phyloP scores from a whole-genome alignment of 1,140 invertebrate species.

The Drosophila pseudoananassae region DNA sequence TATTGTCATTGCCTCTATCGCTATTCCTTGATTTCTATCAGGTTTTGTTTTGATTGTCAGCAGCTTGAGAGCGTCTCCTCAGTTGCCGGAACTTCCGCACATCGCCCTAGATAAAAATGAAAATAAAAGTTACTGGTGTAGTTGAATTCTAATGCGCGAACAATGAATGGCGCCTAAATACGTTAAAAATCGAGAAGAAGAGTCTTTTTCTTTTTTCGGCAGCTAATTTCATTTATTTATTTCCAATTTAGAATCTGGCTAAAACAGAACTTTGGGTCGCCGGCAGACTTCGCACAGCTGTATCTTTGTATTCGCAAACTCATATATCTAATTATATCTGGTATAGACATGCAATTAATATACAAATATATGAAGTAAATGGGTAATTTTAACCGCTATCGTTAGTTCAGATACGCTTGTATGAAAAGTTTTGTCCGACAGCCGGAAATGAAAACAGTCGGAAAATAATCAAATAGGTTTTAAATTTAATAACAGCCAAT shows the following conservation, averaged over 20 bases:
- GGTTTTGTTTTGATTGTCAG: constrained; percentile 26
- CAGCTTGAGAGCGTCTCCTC: background rate
- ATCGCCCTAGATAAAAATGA: background rate
- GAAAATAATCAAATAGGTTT: constrained; percentile 9
- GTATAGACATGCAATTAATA: constrained; percentile 71
- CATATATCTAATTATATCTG: constrained; percentile 46
- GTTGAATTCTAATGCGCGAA: too few species aligned
- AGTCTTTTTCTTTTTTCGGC: constrained; percentile 18
- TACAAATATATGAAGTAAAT: constrained; percentile 64
- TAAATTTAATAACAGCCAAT: constrained; percentile 46
- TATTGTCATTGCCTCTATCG: constrained; percentile 18
- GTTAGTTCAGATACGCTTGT: constrained; percentile 43
- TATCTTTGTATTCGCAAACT: constrained; percentile 3
- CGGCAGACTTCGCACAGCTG: background rate
- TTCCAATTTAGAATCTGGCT: constrained; percentile 61
- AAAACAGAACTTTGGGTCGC: constrained; percentile 42
- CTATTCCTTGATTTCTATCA: constrained; percentile 1
- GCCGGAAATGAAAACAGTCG: constrained; percentile 51
- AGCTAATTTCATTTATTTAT: constrained; percentile 75
- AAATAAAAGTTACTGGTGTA: constrained; percentile 4
- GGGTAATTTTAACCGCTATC: constrained; percentile 46
- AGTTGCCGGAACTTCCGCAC: constrained; percentile 24
- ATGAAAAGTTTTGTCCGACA: constrained; percentile 69
- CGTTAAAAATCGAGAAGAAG: constrained; percentile 16
- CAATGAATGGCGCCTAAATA: constrained; percentile 67